These are phyloP conservation scores for Antheraea mylitta DNA, from an alignment of 1,140 invertebrate species.

Conservation along the genomic window DNA sequence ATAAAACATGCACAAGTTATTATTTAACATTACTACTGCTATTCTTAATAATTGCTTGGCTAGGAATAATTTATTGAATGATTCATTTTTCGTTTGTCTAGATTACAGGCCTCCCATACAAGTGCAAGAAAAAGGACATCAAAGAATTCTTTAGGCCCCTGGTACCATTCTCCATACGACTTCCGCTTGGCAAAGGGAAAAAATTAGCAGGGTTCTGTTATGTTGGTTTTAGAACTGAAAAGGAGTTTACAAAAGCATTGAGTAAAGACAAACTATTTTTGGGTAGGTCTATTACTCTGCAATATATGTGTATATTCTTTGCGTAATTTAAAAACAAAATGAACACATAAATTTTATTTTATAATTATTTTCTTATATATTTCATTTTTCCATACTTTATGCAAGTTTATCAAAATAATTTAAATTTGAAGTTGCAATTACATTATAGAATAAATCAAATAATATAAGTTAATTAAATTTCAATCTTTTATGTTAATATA, in stretches of 20 bases:
- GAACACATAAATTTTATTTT: no score
- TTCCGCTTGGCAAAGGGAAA: conserved; percentile 80
- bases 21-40: no score
- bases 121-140: conserved; percentile 88
- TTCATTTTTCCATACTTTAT: no score
- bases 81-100: conserved; percentile 40
- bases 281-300: conserved; percentile 73
- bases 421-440: no score
- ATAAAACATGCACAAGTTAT: no score
- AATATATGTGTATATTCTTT: no score
- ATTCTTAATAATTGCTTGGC: no score
- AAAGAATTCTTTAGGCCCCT: conserved; percentile 92
- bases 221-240: conserved; percentile 92
- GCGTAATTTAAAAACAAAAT: no score
- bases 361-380: no score
- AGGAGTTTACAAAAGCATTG: conserved; percentile 89
- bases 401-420: no score
- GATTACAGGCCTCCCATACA: conserved; percentile 84
- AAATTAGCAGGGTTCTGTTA: conserved; percentile 93
- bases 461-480: no score
- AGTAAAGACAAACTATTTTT: conserved; percentile 93
- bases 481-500: conserved; percentile 10
- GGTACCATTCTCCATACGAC: conserved; percentile 87
- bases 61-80: neutral
- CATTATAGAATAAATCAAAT: no score